Percentiles rank a stretch among this genome's conserved stretches.
Evolutionary conservation across 2,797 vertebrate genomes (phyloP).

Genomic region (Helarctos malayanus): DNA sequence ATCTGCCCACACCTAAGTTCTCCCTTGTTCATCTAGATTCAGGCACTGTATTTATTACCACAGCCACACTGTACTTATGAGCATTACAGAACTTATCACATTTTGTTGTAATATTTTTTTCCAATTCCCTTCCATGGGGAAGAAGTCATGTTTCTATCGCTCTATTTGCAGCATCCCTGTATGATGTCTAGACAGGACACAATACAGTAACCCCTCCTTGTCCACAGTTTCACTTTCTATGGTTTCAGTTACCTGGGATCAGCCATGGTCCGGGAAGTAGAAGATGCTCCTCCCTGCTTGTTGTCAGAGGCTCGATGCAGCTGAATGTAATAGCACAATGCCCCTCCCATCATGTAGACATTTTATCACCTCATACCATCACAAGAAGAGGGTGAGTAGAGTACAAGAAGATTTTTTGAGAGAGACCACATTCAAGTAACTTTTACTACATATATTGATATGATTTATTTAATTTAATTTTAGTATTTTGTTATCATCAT

Average conservation of each 20-base stretch:
- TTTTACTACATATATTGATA: background rate
- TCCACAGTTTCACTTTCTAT: background rate
- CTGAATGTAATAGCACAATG: background rate
- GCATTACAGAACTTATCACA: background rate
- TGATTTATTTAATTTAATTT: background rate
- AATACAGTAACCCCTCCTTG: background rate
- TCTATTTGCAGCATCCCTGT: background rate
- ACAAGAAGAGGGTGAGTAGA: background rate
- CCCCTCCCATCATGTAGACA: background rate
- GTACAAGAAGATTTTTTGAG: background rate
- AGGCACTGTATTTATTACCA: background rate
- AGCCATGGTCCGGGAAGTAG: background rate
- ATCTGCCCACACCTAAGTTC: background rate
- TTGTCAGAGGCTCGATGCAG: background rate
- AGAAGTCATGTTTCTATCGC: background rate
- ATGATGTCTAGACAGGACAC: too few species aligned
- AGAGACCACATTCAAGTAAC: background rate
- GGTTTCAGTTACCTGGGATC: background rate
- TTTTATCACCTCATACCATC: background rate
- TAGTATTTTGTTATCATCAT: background rate
- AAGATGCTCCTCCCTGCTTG: background rate
- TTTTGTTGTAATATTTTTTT: background rate
- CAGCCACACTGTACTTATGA: background rate
- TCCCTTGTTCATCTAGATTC: background rate
- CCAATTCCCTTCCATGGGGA: background rate